Evolutionary conservation across 2,888 invertebrate genomes (phyloP), one percentile per base, ranked within the genome.

Genomic region (Cephus runcator): DNA sequence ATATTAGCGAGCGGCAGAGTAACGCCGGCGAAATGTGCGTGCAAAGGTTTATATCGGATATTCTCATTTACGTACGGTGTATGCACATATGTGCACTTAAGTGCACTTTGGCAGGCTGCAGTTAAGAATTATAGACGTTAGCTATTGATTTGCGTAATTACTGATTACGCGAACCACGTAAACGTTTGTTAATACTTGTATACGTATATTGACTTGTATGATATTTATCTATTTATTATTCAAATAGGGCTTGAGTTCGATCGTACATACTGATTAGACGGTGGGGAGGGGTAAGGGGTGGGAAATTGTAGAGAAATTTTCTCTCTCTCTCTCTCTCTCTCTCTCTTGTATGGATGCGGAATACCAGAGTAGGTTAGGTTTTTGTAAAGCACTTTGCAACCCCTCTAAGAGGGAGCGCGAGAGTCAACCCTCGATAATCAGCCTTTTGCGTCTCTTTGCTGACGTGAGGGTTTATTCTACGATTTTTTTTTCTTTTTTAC

Each of bases 381-480:
- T 56, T 56, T 23, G 9, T 56, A 56, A 71, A 71, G 31, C 71
- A 71, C 71, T 71, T 71, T 33, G 31, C 12, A 33, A 71, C 71
- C 71, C 31, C 33, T 15, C 12, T 33, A 71, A 71, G 31, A 31
- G 31, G 23, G 23, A 56, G 23, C 15, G 40, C 12, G 12, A 6
- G 56, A 56, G 23, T 56, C 56, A 56, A 56, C 56, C 56, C 56
- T 71, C 71, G 71, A 71, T 71, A 71, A 71, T 71, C 71, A 71
- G 56, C 23, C 71, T 31, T 15, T 12, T 71, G 33, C 71, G 71
- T 71, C 31, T 71, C 71, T 23, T 31, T 33, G 74, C 74, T 34
- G 74, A 74, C 34, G 36, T 11, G 74, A 34, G 74, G 30, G n/a
- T 71, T 71, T 71, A 33, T 71, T 35, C 74, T 33, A 23, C 74